Evolutionary conservation across 2,888 invertebrate genomes (phyloP).

Genomic region (Mantis religiosa): DNA sequence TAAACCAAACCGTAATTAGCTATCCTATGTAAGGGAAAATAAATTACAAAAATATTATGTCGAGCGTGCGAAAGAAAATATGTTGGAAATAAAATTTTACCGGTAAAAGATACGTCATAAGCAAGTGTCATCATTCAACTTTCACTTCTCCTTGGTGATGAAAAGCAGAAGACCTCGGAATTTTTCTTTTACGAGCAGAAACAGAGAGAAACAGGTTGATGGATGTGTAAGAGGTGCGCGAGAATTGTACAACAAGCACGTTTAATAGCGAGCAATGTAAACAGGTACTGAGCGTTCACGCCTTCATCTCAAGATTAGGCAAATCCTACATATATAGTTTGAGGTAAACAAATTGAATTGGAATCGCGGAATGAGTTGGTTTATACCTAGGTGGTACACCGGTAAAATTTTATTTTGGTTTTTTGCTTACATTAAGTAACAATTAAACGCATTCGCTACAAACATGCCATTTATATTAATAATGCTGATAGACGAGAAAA

Average conservation of each 20-base stretch:
- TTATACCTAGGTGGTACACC: too few relatives aligned
- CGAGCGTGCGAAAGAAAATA: background rate
- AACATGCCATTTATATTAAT: too few relatives aligned
- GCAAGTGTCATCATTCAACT: background rate
- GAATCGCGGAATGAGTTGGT: too few relatives aligned
- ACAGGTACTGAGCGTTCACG: too few relatives aligned
- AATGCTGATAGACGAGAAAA: too few relatives aligned
- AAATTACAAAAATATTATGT: background rate
- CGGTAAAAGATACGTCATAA: background rate
- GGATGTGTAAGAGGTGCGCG: background rate
- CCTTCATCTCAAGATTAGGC: too few relatives aligned
- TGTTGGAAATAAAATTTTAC: background rate
- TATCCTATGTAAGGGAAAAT: background rate
- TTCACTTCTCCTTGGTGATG: background rate
- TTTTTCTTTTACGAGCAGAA: background rate
- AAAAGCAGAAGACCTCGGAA: background rate
- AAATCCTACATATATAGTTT: too few relatives aligned
- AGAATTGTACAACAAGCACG: background rate
- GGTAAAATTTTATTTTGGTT: too few relatives aligned
- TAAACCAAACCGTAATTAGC: background rate
- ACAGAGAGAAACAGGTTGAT: background rate
- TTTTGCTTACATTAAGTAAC: too few relatives aligned
- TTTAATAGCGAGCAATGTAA: too few relatives aligned
- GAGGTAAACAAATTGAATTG: too few relatives aligned
- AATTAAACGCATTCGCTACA: too few relatives aligned